Evolutionary conservation across 2,113 vertebrate species (phyloP).

Genomic region (Heterotis niloticus): DNA sequence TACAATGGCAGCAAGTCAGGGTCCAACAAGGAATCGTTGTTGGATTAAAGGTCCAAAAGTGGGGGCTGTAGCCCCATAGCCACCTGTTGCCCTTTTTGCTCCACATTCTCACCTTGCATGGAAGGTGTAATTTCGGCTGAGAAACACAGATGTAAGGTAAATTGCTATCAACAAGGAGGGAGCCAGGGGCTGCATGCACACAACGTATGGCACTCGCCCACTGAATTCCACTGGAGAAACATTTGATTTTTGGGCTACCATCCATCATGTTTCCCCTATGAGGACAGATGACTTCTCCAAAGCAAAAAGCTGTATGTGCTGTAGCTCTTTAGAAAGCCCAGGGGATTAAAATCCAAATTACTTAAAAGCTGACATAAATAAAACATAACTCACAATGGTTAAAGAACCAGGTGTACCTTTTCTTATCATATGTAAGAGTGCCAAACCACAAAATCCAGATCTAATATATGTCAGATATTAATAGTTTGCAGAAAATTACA

Average conservation of each 20-base stretch:
- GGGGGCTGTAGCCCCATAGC: too few species aligned
- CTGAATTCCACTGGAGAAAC: neutral
- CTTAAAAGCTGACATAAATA: neutral
- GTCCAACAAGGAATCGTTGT: too few species aligned
- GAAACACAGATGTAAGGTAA: too few species aligned
- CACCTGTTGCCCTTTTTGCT: too few species aligned
- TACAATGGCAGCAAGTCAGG: too few species aligned
- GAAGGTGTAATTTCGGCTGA: too few species aligned
- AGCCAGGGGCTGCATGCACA: slow-evolving; percentile 46
- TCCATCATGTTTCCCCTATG: neutral
- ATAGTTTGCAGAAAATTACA: neutral
- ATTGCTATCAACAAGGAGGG: slow-evolving; percentile 3
- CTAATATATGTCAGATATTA: neutral
- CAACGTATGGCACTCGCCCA: neutral
- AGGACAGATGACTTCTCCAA: neutral
- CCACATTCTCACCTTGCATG: too few species aligned
- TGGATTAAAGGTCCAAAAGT: too few species aligned
- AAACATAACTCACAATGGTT: neutral
- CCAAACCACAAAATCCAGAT: neutral
- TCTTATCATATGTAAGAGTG: neutral
- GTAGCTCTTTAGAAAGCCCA: neutral
- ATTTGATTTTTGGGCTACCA: slow-evolving; percentile 5
- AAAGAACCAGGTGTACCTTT: neutral
- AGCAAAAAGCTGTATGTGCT: neutral
- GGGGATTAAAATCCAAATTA: neutral